A percentile compares a stretch with the other conserved stretches of the same genome.
Conservation (phyloP, 2,797 vertebrate species). For the Acropternis orthonyx region DNA sequence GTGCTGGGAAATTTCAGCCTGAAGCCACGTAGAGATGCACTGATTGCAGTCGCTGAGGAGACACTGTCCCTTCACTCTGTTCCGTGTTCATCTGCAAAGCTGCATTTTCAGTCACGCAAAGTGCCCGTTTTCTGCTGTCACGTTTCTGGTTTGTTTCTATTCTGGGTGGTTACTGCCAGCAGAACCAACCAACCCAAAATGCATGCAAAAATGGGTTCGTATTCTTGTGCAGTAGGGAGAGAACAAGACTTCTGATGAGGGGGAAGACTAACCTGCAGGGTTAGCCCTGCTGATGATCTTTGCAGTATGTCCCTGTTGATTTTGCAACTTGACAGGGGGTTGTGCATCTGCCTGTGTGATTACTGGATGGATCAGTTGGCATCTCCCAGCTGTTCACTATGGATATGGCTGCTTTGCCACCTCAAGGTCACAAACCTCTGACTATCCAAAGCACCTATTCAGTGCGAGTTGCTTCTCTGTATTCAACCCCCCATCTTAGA, state of each 20-base stretch:
- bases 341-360: not conserved
- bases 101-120: not conserved
- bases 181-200: not conserved
- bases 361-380: not conserved
- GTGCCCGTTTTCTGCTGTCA: not conserved
- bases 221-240: not conserved
- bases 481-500: not conserved
- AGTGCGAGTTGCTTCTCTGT: rapidly evolving
- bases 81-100: not conserved
- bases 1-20: not conserved
- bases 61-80: not conserved
- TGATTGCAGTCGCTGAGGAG: not conserved
- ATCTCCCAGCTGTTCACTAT: not conserved
- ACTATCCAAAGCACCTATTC: not conserved
- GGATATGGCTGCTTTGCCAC: not conserved
- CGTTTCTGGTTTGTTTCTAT: not conserved
- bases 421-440: not conserved
- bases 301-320: not conserved
- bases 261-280: not conserved
- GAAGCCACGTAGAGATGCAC: not conserved
- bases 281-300: not conserved
- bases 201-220: not conserved
- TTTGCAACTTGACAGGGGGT: not conserved
- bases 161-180: not conserved
- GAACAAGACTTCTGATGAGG: not conserved